Evolutionary conservation across 2,888 invertebrate genomes (phyloP).

Genomic region (Melanostoma scalare): DNA sequence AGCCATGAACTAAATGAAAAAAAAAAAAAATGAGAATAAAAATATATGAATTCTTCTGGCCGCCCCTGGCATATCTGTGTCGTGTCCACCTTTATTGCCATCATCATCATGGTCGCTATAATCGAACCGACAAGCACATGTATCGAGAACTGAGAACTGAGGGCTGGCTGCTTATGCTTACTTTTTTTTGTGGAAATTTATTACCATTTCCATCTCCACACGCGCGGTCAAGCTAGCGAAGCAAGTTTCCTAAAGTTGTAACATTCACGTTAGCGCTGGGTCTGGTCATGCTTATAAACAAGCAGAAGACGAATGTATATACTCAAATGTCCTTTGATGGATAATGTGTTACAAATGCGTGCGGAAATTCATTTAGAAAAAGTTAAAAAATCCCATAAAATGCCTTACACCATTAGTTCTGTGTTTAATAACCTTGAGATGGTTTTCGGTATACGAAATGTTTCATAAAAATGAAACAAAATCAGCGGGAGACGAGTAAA

Average conservation of each 20-base stretch:
- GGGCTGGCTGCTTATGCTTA: conserved; percentile 8
- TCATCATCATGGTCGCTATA: conserved; percentile 39
- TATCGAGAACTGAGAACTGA: conserved; percentile 49
- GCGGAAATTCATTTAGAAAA: conserved; percentile 54
- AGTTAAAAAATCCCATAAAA: conserved; percentile 56
- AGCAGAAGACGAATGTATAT: conserved; percentile 43
- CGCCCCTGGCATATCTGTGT: not conserved
- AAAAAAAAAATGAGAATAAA: not conserved
- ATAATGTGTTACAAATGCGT: conserved; percentile 46
- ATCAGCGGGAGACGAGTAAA: conserved; percentile 12
- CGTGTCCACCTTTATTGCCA: conserved; percentile 8
- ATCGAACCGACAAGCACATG: conserved; percentile 40
- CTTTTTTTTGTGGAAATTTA: conserved; percentile 40
- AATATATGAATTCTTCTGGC: conserved; percentile 21
- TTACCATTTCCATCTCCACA: conserved; percentile 52
- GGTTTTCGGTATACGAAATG: conserved; percentile 1
- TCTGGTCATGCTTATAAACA: not conserved
- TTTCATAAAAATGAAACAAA: conserved; percentile 10
- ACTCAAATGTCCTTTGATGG: conserved; percentile 47
- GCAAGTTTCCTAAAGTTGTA: conserved; percentile 15
- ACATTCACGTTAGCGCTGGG: not conserved
- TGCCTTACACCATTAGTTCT: conserved; percentile 55
- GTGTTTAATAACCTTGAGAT: conserved; percentile 43
- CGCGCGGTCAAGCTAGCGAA: conserved; percentile 50
- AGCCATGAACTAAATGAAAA: conserved; percentile 61